A percentile compares a stretch with the other conserved stretches of the same genome.
These are phyloP conservation scores for Hypomecis atomaria DNA, from an alignment of 2,888 invertebrate genomes.

Conservation along the genomic window DNA sequence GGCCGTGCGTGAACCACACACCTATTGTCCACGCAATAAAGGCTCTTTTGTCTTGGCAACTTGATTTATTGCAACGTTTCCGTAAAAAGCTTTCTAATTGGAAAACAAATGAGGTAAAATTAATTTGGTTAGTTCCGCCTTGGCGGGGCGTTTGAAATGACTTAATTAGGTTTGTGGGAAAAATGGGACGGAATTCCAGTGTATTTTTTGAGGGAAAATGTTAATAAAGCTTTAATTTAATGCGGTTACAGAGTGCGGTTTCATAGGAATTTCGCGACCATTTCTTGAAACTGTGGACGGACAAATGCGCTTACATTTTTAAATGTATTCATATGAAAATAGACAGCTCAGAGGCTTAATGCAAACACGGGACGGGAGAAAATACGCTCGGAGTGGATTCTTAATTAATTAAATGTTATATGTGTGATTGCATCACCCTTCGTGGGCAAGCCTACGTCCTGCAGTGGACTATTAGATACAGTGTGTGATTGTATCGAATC, in stretches of 20 bases:
- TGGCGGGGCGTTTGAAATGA: constrained; percentile 37
- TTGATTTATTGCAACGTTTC: constrained; percentile 39
- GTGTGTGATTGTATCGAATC: too few relatives aligned
- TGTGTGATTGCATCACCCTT: too few relatives aligned
- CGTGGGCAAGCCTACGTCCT: too few relatives aligned
- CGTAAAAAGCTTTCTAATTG: constrained; percentile 43
- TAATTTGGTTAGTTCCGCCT: constrained; percentile 42
- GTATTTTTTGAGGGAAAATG: constrained; percentile 17
- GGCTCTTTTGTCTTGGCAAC: constrained; percentile 35
- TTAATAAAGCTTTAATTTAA: constrained; percentile 15
- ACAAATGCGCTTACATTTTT: too few relatives aligned
- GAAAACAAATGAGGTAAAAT: constrained; percentile 44
- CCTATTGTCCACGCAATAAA: constrained; percentile 38
- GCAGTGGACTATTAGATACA: too few relatives aligned
- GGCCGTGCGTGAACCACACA: constrained; percentile 34
- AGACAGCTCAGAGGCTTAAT: not conserved
- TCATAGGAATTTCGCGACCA: not conserved
- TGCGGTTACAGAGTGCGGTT: constrained; percentile 11
- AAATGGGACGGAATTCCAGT: constrained; percentile 24
- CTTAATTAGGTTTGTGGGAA: constrained; percentile 38
- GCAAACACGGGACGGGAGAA: too few relatives aligned
- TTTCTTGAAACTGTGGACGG: not conserved
- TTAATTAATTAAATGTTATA: too few relatives aligned
- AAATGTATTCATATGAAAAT: not conserved
- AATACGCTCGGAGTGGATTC: too few relatives aligned